Base-by-base conservation (phyloP, 2,888 invertebrate species). In the Callimorpha dominula region DNA sequence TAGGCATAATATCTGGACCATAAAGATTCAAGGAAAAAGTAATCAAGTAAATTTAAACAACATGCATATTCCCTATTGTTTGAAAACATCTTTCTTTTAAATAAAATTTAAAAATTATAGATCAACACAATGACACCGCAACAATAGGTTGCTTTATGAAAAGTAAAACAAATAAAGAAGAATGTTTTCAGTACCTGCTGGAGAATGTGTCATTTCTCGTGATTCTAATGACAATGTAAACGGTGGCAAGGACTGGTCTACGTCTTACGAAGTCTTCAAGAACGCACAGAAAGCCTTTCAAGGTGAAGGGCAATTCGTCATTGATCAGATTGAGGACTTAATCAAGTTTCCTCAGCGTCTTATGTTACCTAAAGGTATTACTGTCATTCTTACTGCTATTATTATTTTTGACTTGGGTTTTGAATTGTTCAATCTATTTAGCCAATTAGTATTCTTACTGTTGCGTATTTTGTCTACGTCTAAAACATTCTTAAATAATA, bases 341-440 rank as follows among this genome's bases (percentile, higher is more conserved):
- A 96, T 96, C 76, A 96, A 96, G 63, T 96, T 96, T 89, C 97
- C 97, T 17, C 95, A 96, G 71, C 96, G 97, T 80, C 91, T 97
- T 71, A 87, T 96, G 86, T 90, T 97, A 73, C 97, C 97, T 84
- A 97, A 96, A 89, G 97, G 96, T 94, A 78, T 12, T n/a, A n/a
- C 52, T n/a, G 7, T 49, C 60, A 2, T 40, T 20, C 5, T 12
- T 40, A 57, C 49, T 67, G 4, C 6, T 52, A 5, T 49, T 31
- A 49, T 40, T 40, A 9, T 46, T 20, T 42, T 65, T 65, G n/a
- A 12, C 42, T 60, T 40, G 8, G 17, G 17, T 52, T 52, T 17
- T 17, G 7, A 15, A 17, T 17, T 52, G 52, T 17, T 52, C 52
- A 52, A 52, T 52, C 7, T 52, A 17, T 52, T 14, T 50, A 14